Conservation (phyloP, 2,113 vertebrate species). For the Antechinus stuartii region DNA sequence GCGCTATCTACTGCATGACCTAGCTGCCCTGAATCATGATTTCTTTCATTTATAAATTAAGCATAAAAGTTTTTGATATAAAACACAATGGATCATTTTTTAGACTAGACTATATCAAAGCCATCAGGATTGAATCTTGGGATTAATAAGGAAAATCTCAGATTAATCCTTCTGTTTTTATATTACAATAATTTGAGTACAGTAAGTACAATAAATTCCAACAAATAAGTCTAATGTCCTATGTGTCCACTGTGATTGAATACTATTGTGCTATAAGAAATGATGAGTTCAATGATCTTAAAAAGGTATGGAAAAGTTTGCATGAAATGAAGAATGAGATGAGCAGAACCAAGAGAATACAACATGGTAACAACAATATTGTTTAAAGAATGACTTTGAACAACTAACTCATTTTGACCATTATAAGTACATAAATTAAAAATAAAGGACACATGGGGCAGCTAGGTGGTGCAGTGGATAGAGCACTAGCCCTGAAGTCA, state of each 20-base stretch:
- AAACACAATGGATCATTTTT: not conserved
- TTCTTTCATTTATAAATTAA: not conserved
- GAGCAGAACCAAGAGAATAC: not conserved
- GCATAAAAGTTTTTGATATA: not conserved
- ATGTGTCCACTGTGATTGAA: not conserved
- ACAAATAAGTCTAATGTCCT: not conserved
- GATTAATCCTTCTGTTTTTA: not conserved
- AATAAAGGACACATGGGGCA: not conserved
- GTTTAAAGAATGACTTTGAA: too few relatives aligned
- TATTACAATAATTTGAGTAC: not conserved
- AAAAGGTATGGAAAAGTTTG: not conserved
- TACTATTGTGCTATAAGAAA: not conserved
- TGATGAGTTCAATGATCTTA: not conserved
- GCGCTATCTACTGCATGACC: not conserved
- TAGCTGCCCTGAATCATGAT: not conserved
- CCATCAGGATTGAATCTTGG: not conserved
- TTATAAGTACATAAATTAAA: not conserved
- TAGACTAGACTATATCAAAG: not conserved
- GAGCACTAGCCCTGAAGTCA: too few relatives aligned
- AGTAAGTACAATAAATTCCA: not conserved
- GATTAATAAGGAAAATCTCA: not conserved
- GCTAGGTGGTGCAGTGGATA: too few relatives aligned
- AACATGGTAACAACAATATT: not conserved
- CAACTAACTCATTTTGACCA: too few relatives aligned
- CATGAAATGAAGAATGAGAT: not conserved